Evolutionary conservation across 2,888 invertebrate species (phyloP).

Genomic region (Mesorhabditis spiculigera): DNA sequence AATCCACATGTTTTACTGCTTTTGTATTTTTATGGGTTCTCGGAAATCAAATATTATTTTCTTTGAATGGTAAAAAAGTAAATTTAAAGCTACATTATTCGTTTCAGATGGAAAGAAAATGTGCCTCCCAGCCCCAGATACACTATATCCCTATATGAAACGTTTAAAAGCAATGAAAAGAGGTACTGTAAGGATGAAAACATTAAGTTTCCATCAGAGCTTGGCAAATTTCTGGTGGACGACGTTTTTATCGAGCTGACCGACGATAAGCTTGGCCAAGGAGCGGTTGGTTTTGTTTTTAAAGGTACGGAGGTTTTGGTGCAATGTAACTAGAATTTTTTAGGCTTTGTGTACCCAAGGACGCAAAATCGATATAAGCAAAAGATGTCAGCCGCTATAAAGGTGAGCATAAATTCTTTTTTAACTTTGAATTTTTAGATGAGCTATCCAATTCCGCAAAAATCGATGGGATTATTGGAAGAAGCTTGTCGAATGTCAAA

Average conservation of each 20-base stretch:
- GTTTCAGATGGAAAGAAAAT: slow-evolving; percentile 51
- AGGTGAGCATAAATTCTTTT: slow-evolving; percentile 25
- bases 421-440: slow-evolving; percentile 33
- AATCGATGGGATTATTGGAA: slow-evolving; percentile 51
- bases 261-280: slow-evolving; percentile 52
- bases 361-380: slow-evolving; percentile 51
- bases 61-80: too few relatives aligned
- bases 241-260: slow-evolving; percentile 54
- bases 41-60: too few relatives aligned
- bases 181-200: slow-evolving; percentile 25
- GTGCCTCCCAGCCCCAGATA: slow-evolving; percentile 48
- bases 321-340: not conserved
- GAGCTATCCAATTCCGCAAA: slow-evolving; percentile 50
- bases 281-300: slow-evolving; percentile 54
- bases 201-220: slow-evolving; percentile 22
- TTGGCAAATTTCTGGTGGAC: slow-evolving; percentile 46
- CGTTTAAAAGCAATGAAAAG: slow-evolving; percentile 42
- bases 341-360: slow-evolving; percentile 50
- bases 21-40: too few relatives aligned
- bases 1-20: too few relatives aligned
- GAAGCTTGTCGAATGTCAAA: slow-evolving; percentile 49
- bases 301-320: slow-evolving; percentile 20
- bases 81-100: not conserved
- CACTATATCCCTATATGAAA: slow-evolving; percentile 47
- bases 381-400: slow-evolving; percentile 52